Evolutionary conservation across 2,113 vertebrate genomes (phyloP), one percentile per base, ranked within the genome.

Genomic region (Origma solitaria): DNA sequence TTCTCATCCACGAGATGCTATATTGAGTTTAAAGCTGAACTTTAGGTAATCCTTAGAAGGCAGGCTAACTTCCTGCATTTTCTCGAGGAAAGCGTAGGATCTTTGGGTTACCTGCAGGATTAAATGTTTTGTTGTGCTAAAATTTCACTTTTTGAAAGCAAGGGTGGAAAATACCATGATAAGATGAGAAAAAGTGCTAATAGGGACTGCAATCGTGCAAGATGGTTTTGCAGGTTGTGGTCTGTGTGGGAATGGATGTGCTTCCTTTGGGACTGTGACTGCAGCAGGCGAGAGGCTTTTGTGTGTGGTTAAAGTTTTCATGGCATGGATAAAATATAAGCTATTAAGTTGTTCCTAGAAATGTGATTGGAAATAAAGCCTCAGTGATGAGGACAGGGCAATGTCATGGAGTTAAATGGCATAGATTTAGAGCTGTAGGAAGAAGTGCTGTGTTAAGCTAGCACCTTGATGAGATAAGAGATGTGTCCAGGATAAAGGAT

Each of bases 231-330:
- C 12, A 13, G 17, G 31, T n/a, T 50, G 25, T 47, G 33, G 6
- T 57, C 30, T 56, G 33, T 0, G 5, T 44, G 37, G 23, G 49
- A 15, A 15, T 30, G 30, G 19, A 27, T 22, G 5, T 0, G 0
- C 16, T 53, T 35, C 7, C 2, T 80, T 49, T 33, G 24, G 22
- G 53, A 44, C 23, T 33, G 12, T 35, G 25, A 21, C 31, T 66
- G 30, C 11, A 73, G 11, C 24, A 35, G 14, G 14, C 13, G 21
- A 24, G 49, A 71, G 33, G 13, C 15, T 40, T 87, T 50, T 38
- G 8, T 35, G 47, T 1, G 3, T 21, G 28, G 13, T 53, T 80
- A 13, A 69, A 60, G 30, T 54, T 62, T 62, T 56, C 25, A 15
- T 20, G n/a, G n/a, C 3, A 33, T n/a, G 21, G 35, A 19, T 65